Evolutionary conservation across 2,888 invertebrate species (phyloP).

Genomic region (Coleophora deauratella): DNA sequence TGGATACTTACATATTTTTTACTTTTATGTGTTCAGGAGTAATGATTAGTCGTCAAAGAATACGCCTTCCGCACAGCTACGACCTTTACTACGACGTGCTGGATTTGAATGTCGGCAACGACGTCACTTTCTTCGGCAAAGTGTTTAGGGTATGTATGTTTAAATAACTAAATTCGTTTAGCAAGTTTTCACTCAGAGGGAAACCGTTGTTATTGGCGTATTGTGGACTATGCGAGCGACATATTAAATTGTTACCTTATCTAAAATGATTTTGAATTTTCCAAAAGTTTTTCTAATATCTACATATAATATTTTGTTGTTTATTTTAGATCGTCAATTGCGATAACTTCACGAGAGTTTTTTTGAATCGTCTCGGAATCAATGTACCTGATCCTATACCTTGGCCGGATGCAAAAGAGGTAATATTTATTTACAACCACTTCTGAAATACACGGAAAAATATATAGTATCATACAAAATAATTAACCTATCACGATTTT

Average conservation of each 20-base stretch:
- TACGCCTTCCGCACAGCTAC: slow-evolving; percentile 84
- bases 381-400: slow-evolving; percentile 80
- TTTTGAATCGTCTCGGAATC: slow-evolving; percentile 88
- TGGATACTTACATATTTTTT: too few relatives aligned
- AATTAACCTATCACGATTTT: too few relatives aligned
- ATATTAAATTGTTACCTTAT: too few relatives aligned
- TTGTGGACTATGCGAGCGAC: too few relatives aligned
- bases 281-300: too few relatives aligned
- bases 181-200: too few relatives aligned
- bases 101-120: slow-evolving; percentile 89
- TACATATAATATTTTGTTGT: slow-evolving; percentile 1
- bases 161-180: not conserved
- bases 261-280: too few relatives aligned
- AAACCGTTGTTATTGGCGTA: too few relatives aligned
- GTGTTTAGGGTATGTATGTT: slow-evolving; percentile 67
- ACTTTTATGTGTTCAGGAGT: slow-evolving; percentile 71
- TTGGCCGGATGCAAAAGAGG: slow-evolving; percentile 45
- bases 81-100: slow-evolving; percentile 87
- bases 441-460: not conserved
- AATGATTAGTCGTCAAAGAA: slow-evolving; percentile 86
- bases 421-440: too few relatives aligned
- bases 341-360: slow-evolving; percentile 89
- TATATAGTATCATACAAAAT: too few relatives aligned
- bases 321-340: slow-evolving; percentile 82
- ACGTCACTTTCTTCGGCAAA: slow-evolving; percentile 86